Evolutionary conservation across 2,888 invertebrate genomes (phyloP).

Genomic region (Molorchus minor): DNA sequence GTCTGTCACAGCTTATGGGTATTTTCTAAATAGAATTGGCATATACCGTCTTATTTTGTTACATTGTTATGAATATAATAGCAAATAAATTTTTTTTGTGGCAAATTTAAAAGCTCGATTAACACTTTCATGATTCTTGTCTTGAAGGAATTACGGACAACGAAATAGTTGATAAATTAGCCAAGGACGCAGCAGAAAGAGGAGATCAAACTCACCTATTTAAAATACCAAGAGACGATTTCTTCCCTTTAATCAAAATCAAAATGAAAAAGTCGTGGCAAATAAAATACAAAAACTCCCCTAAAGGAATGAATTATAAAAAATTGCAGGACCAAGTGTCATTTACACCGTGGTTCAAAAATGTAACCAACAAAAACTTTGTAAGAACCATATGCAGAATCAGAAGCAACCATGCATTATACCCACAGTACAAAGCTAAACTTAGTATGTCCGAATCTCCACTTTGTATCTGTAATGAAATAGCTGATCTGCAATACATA

Average conservation of each 20-base stretch:
- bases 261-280: neutral
- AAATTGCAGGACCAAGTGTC: neutral
- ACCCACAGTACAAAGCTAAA: neutral
- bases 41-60: no score
- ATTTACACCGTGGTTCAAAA: neutral
- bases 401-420: neutral
- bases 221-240: no score
- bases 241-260: neutral
- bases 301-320: neutral
- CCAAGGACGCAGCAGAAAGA: no score
- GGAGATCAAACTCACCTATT: no score
- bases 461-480: constrained; percentile 1
- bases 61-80: no score
- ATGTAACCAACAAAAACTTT: neutral
- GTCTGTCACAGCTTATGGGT: no score
- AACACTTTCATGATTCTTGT: no score
- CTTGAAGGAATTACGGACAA: no score
- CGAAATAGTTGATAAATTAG: no score
- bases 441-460: neutral
- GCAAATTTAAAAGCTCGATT: no score
- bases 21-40: no score
- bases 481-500: neutral
- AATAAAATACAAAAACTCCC: neutral
- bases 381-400: neutral
- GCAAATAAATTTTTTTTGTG: no score